A percentile compares a stretch with the other conserved stretches of the same genome.
Conservation (phyloP, 2,113 vertebrate species). For the Pelmatolapia mariae region DNA sequence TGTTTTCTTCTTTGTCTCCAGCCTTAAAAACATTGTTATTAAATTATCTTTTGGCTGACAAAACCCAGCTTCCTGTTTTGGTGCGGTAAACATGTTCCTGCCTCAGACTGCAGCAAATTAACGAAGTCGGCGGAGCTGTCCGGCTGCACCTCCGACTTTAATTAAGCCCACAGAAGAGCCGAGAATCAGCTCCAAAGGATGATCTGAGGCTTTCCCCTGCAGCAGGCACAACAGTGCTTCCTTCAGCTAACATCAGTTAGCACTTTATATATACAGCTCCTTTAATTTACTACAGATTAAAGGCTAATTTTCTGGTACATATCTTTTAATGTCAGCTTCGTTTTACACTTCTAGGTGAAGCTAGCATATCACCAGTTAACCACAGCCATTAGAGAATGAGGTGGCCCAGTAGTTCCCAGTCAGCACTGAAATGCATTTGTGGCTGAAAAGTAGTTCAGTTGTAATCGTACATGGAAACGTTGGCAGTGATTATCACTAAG, state of each 20-base stretch:
- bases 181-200: background rate
- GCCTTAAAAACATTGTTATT: constrained; percentile 3
- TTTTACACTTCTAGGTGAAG: background rate
- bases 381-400: background rate
- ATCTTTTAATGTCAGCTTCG: background rate
- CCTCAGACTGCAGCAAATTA: constrained; percentile 20
- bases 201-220: background rate
- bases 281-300: background rate
- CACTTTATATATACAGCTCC: background rate
- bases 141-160: background rate
- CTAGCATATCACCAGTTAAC: background rate
- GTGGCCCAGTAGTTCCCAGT: background rate
- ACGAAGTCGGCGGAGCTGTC: background rate
- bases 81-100: constrained; percentile 13
- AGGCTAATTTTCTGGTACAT: background rate
- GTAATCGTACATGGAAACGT: background rate
- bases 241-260: background rate
- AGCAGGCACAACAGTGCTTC: background rate
- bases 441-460: background rate
- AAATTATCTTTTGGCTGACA: constrained; percentile 19
- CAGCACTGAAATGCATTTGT: background rate
- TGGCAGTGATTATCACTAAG: background rate
- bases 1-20: background rate
- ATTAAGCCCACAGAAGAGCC: constrained; percentile 13
- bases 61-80: constrained; percentile 15